These are phyloP conservation scores for Ochotona princeps DNA, from an alignment of 2,113 vertebrate species.

Conservation along the genomic window DNA sequence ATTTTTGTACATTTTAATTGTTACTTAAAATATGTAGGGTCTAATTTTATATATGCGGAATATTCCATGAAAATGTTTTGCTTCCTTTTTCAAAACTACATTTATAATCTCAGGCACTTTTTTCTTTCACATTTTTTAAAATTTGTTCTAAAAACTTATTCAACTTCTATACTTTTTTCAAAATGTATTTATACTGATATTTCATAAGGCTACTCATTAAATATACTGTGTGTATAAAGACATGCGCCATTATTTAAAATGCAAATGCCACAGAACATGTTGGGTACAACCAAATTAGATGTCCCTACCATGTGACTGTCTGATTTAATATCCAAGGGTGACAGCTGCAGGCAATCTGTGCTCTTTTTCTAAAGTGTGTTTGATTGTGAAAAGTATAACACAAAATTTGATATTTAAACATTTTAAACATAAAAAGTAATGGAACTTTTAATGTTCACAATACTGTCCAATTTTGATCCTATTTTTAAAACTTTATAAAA, in stretches of 20 bases:
- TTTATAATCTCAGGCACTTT: neutral
- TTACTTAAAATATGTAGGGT: neutral
- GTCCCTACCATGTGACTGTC: neutral
- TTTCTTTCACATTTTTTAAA: neutral
- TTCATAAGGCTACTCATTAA: neutral
- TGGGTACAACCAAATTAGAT: neutral
- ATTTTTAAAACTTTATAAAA: neutral
- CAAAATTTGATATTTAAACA: neutral
- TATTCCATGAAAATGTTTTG: neutral
- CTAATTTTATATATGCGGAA: neutral
- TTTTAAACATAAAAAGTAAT: neutral
- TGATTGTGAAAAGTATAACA: neutral
- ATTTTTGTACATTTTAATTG: neutral
- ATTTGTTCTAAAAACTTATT: neutral
- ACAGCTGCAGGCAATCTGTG: neutral
- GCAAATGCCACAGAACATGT: neutral
- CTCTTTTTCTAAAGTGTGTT: neutral
- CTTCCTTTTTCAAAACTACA: neutral
- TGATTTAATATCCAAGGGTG: neutral
- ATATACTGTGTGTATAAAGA: neutral
- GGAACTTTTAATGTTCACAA: neutral
- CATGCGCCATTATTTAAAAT: neutral
- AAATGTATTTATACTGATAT: neutral
- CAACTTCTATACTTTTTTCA: neutral
- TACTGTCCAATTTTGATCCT: neutral